phyloP scores from a whole-genome alignment of 2,797 vertebrate genomes.

The Amphiprion clarkii region DNA sequence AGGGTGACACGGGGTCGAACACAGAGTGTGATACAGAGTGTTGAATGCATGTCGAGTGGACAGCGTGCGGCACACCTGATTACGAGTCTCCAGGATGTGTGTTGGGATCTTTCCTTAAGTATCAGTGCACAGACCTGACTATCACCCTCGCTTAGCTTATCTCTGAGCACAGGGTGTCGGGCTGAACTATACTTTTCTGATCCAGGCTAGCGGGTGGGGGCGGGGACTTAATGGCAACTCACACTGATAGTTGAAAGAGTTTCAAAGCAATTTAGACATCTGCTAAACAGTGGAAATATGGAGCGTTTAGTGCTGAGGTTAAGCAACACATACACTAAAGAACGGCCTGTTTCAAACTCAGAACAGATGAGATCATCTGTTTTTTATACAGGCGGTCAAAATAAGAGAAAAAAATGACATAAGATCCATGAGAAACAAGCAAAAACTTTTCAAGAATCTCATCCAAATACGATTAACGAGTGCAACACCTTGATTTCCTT shows the following conservation, averaged over 20 bases:
- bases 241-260: slow-evolving; percentile 59
- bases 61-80: slow-evolving; percentile 72
- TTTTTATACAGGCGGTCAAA: slow-evolving; percentile 34
- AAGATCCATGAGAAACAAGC: slow-evolving; percentile 27
- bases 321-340: slow-evolving; percentile 43
- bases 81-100: slow-evolving; percentile 55
- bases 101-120: slow-evolving; percentile 31
- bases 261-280: slow-evolving; percentile 50
- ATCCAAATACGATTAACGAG: slow-evolving; percentile 25
- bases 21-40: slow-evolving; percentile 51
- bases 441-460: slow-evolving; percentile 25
- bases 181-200: slow-evolving; percentile 54
- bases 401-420: background rate
- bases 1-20: slow-evolving; percentile 36
- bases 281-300: slow-evolving; percentile 48
- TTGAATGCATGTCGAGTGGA: slow-evolving; percentile 68
- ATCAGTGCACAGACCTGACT: slow-evolving; percentile 40
- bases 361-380: slow-evolving; percentile 57
- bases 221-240: slow-evolving; percentile 36
- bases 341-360: slow-evolving; percentile 50
- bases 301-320: slow-evolving; percentile 34
- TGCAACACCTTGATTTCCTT: slow-evolving; percentile 15
- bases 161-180: slow-evolving; percentile 44
- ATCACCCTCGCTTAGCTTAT: slow-evolving; percentile 67
- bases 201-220: slow-evolving; percentile 36